Evolutionary conservation across 1,140 invertebrate genomes (phyloP), one percentile per base, ranked within the genome.

Genomic region (Anastrepha ludens): DNA sequence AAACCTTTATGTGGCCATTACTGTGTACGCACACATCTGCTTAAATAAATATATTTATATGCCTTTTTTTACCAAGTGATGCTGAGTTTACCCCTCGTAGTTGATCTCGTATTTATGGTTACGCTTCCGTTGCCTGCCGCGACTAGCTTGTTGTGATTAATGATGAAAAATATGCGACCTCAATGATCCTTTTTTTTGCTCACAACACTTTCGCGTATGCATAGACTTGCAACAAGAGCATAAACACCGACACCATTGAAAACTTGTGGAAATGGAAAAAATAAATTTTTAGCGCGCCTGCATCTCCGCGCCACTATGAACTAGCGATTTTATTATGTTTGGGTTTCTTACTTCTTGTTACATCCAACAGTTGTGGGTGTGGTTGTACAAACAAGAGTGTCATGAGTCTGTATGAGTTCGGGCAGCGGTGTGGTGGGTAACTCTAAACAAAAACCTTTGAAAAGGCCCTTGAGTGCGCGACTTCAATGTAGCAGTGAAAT

Each of bases 131-230:
- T 41, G 70, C 44, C n/a, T 47, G 17, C 70, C 70, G 47, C 17
- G 70, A 47, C 70, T 74, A 50, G 44, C 70, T 74, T 74, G 70
- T 74, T 74, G 70, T 47, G 70, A 74, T 74, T 74, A 74, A 74
- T 81, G 74, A 81, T 81, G 74, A 81, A 81, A 81, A 81, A 81
- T 81, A 81, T 81, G 74, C 47, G 74, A 81, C 47, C 47, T 81
- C 74, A 81, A 55, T 81, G 74, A 81, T 81, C 74, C 74, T 78
- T 78, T 78, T 78, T 29, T 29, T 44, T 50, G 50, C 47, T n/a
- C 17, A 78, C 70, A n/a, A 81, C 47, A 81, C 74, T 7, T 74
- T 47, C 47, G 29, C 41, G 6, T n/a, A 20, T 17, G 41, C 47
- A 8, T 39, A 11, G 8, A 17, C 60, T 62, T 9, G 29, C 20